Conservation (phyloP, 2,888 invertebrate genomes). For the Hypomecis atomaria region DNA sequence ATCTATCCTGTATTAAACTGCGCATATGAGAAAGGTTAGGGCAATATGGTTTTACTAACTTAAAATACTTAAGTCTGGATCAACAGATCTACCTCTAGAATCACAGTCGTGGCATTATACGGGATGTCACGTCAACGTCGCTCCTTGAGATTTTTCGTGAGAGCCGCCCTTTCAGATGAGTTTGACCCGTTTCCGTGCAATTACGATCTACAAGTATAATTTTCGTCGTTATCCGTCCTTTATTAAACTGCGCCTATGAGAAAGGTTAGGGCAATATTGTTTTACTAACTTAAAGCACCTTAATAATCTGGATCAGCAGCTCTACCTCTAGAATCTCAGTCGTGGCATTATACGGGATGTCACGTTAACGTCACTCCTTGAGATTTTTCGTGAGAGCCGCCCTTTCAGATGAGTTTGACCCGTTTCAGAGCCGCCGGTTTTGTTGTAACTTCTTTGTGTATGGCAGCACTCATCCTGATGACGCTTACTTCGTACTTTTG, state of each 20-base stretch:
- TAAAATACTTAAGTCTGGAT: not conserved
- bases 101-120: not conserved
- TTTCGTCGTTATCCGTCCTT: too few relatives aligned
- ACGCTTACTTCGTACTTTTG: not conserved
- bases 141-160: too few relatives aligned
- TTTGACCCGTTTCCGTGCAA: too few relatives aligned
- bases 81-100: not conserved
- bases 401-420: slow-evolving; percentile 35
- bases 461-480: slow-evolving; percentile 25
- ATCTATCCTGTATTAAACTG: too few relatives aligned
- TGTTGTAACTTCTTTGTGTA: slow-evolving; percentile 23
- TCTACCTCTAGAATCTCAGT: slow-evolving; percentile 1
- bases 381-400: slow-evolving; percentile 22
- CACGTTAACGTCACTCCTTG: slow-evolving; percentile 16
- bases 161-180: too few relatives aligned
- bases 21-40: too few relatives aligned
- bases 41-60: not conserved
- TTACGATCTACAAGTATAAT: too few relatives aligned
- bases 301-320: not conserved
- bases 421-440: slow-evolving; percentile 34
- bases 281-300: not conserved
- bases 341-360: slow-evolving; percentile 15
- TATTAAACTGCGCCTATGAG: too few relatives aligned
- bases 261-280: not conserved
- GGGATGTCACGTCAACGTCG: too few relatives aligned